Conservation (phyloP, 2,113 vertebrate genomes). For the Talpa occidentalis region DNA sequence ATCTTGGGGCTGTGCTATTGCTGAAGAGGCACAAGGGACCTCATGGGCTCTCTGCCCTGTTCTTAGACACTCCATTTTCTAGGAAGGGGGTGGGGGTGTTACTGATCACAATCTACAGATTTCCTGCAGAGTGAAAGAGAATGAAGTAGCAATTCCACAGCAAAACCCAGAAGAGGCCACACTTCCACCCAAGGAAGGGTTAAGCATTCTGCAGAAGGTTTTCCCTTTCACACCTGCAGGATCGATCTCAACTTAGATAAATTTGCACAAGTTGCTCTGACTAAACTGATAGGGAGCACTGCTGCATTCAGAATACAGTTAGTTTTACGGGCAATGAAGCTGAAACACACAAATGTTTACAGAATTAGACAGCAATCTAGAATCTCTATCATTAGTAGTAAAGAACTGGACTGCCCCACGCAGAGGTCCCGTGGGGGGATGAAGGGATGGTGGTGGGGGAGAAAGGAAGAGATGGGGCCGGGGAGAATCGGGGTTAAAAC, state of each 20-base stretch:
- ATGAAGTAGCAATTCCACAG: slow-evolving; percentile 71
- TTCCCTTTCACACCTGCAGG: slow-evolving; percentile 77
- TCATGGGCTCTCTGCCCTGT: neutral
- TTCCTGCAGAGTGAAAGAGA: slow-evolving; percentile 76
- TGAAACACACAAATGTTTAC: slow-evolving; percentile 66
- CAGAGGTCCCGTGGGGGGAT: neutral
- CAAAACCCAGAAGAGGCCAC: slow-evolving; percentile 75
- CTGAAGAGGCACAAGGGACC: slow-evolving; percentile 70
- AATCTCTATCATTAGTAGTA: slow-evolving; percentile 55
- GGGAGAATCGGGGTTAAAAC: no score
- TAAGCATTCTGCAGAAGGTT: slow-evolving; percentile 75
- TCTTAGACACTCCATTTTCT: no score
- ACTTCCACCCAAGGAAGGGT: slow-evolving; percentile 73
- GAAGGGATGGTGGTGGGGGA: neutral
- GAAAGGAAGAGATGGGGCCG: neutral
- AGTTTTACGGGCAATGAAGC: slow-evolving; percentile 71
- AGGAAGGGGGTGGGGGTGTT: neutral
- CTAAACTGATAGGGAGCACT: slow-evolving; percentile 76
- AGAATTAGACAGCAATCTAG: slow-evolving; percentile 75
- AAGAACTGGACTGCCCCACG: slow-evolving; percentile 60
- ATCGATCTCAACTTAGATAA: slow-evolving; percentile 77
- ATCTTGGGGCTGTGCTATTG: neutral
- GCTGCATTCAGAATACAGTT: slow-evolving; percentile 79
- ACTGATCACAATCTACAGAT: slow-evolving; percentile 62
- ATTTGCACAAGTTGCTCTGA: slow-evolving; percentile 79